Evolutionary conservation across 2,888 invertebrate species (phyloP), one percentile per base, ranked within the genome.

Genomic region (Anarsia innoxiella): DNA sequence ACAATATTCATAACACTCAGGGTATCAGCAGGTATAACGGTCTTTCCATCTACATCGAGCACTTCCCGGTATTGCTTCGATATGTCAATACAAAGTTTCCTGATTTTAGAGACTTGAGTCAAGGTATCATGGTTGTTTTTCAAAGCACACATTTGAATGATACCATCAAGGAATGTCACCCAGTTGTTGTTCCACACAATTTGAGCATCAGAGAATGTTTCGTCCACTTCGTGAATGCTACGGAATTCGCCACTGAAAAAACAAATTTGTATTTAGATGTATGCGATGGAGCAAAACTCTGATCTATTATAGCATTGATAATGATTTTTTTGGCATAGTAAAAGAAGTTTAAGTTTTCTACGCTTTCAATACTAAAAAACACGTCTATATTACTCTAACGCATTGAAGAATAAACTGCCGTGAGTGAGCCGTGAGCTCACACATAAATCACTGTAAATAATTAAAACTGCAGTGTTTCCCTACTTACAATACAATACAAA

Each of bases 131-230:
- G 77, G 9, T 87, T 76, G 30, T 87, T 75, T 15, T 87, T 86
- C n/a, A 93, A 56, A n/a, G 90, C 83, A 34, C 88, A 85, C 40
- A 93, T 86, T 72, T 96, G 96, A 9, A 96, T 68, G 86, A 96
- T 88, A 0, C 91, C 91, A 66, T 96, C 95, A 52, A 96, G 82
- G 50, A 93, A 90, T 2, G 92, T 88, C 0, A 91, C 89, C 94
- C 95, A 96, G 62, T 93, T 92, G 36, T 88, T 87, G 12, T 86
- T 82, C 93, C 93, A 94, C 23, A 66, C 56, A 2, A 88, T 47
- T 31, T 64, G 43, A 12, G 79, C 86, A 26, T 59, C 50, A 1
- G 59, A 65, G 4, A 71, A 39, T 1, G 60, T 47, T 4, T 48
- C 36, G 29, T 68, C 58, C 0, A 53, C 44, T 6, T 46, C 47